Conservation (phyloP, 1,140 invertebrate species). For the Lamellibrachia luymesi region DNA sequence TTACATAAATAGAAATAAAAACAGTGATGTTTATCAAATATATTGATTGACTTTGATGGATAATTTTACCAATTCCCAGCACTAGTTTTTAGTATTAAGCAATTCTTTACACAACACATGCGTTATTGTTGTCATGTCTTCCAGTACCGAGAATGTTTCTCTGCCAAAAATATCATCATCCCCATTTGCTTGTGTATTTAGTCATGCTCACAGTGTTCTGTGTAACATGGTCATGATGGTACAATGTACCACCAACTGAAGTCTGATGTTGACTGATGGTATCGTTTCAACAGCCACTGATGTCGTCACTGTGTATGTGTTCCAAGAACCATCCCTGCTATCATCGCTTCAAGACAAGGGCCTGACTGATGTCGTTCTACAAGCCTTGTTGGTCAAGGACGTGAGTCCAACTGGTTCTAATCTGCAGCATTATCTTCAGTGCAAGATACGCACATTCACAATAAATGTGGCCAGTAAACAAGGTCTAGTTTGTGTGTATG, state of each 20-base stretch:
- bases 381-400: slow-evolving; percentile 84
- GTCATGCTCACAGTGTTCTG: neutral
- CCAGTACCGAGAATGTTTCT: neutral
- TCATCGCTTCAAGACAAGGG: slow-evolving; percentile 80
- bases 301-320: slow-evolving; percentile 89
- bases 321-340: slow-evolving; percentile 86
- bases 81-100: no score
- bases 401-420: slow-evolving; percentile 52
- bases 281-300: slow-evolving; percentile 69
- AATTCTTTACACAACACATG: no score
- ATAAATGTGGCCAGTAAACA: no score
- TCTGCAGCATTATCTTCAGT: no score
- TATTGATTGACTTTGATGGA: no score
- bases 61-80: no score
- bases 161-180: neutral
- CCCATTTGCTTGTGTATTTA: neutral
- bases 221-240: neutral
- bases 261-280: slow-evolving; percentile 12
- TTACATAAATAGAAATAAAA: no score
- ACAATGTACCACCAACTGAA: neutral
- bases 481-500: no score
- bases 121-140: no score
- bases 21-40: no score
- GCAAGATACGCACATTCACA: no score
- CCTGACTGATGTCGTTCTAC: slow-evolving; percentile 84